Conservation (phyloP, 2,888 invertebrate genomes). For the Hirtodrosophila trivittata region DNA sequence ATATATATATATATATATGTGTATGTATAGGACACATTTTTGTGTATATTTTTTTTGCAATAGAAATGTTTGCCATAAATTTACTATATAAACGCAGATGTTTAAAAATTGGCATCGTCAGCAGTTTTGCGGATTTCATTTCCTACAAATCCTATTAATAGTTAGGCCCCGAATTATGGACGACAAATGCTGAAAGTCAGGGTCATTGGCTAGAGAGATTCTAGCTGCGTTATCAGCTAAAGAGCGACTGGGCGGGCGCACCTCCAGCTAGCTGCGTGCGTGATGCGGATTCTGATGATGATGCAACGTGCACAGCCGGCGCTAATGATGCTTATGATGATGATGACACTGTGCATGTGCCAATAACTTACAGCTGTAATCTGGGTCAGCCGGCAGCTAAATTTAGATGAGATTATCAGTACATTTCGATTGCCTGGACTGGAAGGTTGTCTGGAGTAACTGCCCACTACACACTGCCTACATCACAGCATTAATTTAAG, state of each 20-base stretch:
- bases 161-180: conserved; percentile 21
- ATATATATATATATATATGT: neutral
- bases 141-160: conserved; percentile 44
- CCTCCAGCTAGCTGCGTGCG: conserved; percentile 19
- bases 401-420: conserved; percentile 62
- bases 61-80: conserved; percentile 8
- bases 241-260: conserved; percentile 15
- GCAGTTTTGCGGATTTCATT: conserved; percentile 24
- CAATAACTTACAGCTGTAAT: conserved; percentile 47
- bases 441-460: conserved; percentile 35
- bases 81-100: neutral
- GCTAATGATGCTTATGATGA: neutral
- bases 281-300: conserved; percentile 31
- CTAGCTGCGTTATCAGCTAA: conserved; percentile 36
- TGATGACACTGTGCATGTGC: conserved; percentile 13
- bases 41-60: neutral
- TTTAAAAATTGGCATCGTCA: conserved; percentile 21
- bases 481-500: conserved; percentile 1
- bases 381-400: conserved; percentile 61
- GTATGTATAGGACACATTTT: neutral
- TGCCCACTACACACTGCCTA: conserved; percentile 18
- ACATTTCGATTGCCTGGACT: conserved; percentile 35
- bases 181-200: conserved; percentile 40
- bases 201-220: conserved; percentile 21
- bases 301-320: conserved; percentile 36